Base-by-base conservation (phyloP, 2,113 vertebrate species). In the Sphyrna mokarran region DNA sequence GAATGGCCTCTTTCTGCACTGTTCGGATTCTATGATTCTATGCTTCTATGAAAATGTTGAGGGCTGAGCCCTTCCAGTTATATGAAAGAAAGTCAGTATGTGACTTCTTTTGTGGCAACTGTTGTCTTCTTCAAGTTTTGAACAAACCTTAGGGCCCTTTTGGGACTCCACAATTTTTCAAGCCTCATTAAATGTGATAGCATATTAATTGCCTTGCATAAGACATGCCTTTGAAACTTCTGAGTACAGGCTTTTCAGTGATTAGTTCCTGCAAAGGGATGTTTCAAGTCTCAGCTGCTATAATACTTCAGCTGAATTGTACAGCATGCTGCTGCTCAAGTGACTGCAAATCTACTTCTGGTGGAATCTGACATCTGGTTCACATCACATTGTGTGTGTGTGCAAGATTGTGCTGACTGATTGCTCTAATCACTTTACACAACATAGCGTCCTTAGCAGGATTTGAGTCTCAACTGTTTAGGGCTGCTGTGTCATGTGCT, bases 241-340 rank as follows among this genome's bases (percentile, higher is more conserved):
- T 95, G 94, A 72, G 69, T 76, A 43, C 68, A 95, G 48, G 43
- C 68, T 54, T 72, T 72, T 72, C 94, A 33, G 69, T 54, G 94
- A 95, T 95, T 72, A 48, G 68, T 95, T 95, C 94, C 48, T 95
- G 40, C 43, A 95, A 54, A 72, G 68, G 70, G 10, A 43, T 70
- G 69, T 48, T 95, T 72, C 94, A 95, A 54, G 23, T 95, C 94
- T 95, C 94, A 95, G 94, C 69, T 95, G 94, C 40, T 72, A 69
- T 76, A 95, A 70, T 95, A 95, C 94, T 95, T 72, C 69, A 95
- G 68, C 94, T 95, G 68, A 95, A 95, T 48, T 9, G 1, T 95
- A 54, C 69, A 95, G 10, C 94, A 95, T 76, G 94, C 69, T 95
- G 69, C 40, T 95, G 70, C 94, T 95, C 68, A 70, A 95, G 68